These are phyloP conservation scores for Pimephales promelas DNA, from an alignment of 2,113 vertebrate genomes.

Conservation along the genomic window DNA sequence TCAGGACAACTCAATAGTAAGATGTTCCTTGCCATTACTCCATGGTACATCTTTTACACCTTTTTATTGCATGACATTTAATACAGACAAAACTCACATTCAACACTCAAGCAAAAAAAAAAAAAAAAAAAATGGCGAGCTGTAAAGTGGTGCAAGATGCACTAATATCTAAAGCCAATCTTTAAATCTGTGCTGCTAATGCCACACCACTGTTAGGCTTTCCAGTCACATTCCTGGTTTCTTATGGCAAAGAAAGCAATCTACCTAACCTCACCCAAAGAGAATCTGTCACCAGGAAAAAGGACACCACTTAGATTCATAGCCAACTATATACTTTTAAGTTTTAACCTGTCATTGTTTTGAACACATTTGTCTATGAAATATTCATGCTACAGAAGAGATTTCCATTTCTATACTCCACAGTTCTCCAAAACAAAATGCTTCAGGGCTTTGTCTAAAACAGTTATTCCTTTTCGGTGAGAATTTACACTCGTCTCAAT, in stretches of 20 bases:
- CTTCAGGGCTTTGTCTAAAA: constrained; percentile 25
- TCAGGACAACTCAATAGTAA: neutral
- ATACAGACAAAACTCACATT: too few species aligned
- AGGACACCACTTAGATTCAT: neutral
- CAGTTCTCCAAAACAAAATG: neutral
- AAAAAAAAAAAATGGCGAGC: neutral
- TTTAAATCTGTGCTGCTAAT: neutral
- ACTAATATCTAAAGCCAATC: neutral
- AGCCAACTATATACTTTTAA: constrained; percentile 28
- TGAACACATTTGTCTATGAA: constrained; percentile 39
- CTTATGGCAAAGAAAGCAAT: neutral
- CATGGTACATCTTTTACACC: too few species aligned
- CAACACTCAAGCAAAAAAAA: neutral
- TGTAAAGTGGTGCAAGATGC: neutral
- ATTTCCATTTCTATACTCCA: constrained; percentile 11
- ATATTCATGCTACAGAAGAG: constrained; percentile 27
- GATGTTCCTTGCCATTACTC: too few species aligned
- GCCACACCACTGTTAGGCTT: neutral
- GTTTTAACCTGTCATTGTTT: constrained; percentile 1
- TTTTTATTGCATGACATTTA: too few species aligned
- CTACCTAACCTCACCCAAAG: neutral
- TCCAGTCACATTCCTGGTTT: neutral
- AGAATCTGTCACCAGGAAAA: constrained; percentile 10
- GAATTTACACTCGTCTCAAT: neutral
- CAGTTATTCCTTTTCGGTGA: neutral